Evolutionary conservation across 2,888 invertebrate species (phyloP).

Genomic region (Theodoxus fluviatilis): DNA sequence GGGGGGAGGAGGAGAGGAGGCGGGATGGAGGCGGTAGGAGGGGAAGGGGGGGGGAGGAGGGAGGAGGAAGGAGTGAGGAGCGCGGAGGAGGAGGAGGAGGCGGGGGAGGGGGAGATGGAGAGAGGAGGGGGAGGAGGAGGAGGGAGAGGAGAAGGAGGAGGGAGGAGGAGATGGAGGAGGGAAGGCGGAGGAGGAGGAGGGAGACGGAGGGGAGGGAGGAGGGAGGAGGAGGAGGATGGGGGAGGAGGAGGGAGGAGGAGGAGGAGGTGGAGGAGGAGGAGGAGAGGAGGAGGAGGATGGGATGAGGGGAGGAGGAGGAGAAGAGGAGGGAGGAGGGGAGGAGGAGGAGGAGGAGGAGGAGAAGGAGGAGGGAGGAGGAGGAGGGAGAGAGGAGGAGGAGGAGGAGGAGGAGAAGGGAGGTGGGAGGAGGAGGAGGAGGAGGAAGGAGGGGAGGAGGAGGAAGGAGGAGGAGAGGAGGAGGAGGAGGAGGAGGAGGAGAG

Average conservation of each 20-base stretch:
- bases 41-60: neutral
- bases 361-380: neutral
- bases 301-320: conserved; percentile 1
- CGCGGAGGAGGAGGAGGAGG: neutral
- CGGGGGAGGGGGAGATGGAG: conserved; percentile 13
- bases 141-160: neutral
- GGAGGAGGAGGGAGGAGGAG: conserved; percentile 1
- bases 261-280: neutral
- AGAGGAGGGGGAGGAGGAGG: neutral
- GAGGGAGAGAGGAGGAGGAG: neutral
- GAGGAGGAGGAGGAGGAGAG: conserved; percentile 8
- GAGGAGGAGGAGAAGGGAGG: neutral
- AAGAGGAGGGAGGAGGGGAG: neutral
- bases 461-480: neutral
- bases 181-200: neutral
- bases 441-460: neutral
- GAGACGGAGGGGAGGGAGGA: neutral
- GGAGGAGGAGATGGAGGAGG: conserved; percentile 2
- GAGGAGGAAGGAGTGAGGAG: neutral
- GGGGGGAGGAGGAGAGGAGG: neutral
- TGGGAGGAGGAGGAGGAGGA: conserved; percentile 5
- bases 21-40: neutral
- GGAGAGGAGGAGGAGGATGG: neutral
- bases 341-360: neutral
- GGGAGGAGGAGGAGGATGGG: neutral